Percentiles rank a stretch among this genome's conserved stretches.
Conservation (phyloP, 2,797 vertebrate genomes). For the Pachyuromys duprasi region DNA sequence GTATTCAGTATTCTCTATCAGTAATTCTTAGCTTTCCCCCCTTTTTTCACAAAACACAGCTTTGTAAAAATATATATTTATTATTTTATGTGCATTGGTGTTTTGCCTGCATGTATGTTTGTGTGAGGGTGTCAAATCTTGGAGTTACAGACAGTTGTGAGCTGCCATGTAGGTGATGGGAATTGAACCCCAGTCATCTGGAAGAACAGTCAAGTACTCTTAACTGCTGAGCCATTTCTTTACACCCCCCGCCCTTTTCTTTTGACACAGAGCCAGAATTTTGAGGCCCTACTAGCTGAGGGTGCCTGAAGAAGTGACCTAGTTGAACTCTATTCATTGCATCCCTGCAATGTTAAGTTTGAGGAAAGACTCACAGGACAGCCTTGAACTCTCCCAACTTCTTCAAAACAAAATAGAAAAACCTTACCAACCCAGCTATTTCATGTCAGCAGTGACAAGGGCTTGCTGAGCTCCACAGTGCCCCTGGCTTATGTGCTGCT, state of each 20-base stretch:
- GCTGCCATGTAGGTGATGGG: too few relatives aligned
- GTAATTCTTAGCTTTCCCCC: not conserved
- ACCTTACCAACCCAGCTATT: conserved; percentile 16
- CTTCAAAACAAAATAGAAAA: conserved; percentile 58
- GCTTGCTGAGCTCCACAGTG: conserved; percentile 22
- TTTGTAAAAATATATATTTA: not conserved
- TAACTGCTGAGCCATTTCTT: too few relatives aligned
- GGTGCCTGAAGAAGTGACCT: not conserved
- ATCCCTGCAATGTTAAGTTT: conserved; percentile 13
- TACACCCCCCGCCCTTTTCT: not conserved
- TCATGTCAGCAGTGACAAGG: conserved; percentile 50
- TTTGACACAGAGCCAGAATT: conserved; percentile 18
- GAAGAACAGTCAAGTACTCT: too few relatives aligned
- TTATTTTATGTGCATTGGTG: not conserved
- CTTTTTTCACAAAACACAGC: not conserved
- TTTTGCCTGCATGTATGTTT: too few relatives aligned
- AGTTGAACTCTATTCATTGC: not conserved
- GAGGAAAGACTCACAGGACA: conserved; percentile 38
- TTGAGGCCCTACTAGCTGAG: not conserved
- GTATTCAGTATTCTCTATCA: conserved; percentile 27
- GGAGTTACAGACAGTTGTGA: too few relatives aligned
- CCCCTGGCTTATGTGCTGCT: conserved; percentile 34
- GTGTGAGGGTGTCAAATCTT: too few relatives aligned
- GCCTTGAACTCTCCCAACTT: conserved; percentile 48
- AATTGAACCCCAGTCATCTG: too few relatives aligned